phyloP scores from a whole-genome alignment of 2,797 vertebrate genomes.

The Pseudotriccus pelzelni region DNA sequence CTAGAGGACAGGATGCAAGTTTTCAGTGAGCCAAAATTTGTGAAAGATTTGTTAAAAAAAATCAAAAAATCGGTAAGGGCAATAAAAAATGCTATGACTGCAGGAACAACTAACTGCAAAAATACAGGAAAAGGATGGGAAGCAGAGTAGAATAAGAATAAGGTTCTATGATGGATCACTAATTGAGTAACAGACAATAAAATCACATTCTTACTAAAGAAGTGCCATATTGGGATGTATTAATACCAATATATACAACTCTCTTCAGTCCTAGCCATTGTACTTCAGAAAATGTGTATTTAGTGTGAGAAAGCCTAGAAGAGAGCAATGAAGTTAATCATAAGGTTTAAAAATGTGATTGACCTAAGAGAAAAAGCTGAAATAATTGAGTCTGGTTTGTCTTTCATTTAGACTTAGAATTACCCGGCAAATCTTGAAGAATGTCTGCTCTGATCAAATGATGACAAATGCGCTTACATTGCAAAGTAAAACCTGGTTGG shows the following conservation, averaged over 20 bases:
- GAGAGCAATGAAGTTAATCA: not conserved
- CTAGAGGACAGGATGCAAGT: not conserved
- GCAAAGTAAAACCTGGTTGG: not conserved
- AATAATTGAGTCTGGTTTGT: not conserved
- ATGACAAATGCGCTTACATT: not conserved
- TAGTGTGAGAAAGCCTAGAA: not conserved
- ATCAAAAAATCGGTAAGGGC: rapidly evolving
- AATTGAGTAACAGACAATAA: not conserved
- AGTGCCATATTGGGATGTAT: not conserved
- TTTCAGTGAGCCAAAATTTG: not conserved
- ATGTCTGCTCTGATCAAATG: not conserved
- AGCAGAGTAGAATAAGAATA: not conserved
- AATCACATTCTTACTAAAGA: not conserved
- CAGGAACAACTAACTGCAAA: not conserved
- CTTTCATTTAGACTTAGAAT: not conserved
- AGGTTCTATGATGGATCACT: not conserved
- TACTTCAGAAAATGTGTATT: not conserved
- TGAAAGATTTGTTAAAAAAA: not conserved
- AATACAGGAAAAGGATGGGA: not conserved
- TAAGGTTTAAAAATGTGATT: not conserved
- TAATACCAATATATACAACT: not conserved
- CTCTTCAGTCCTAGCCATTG: not conserved
- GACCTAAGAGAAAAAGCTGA: not conserved
- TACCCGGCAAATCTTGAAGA: not conserved
- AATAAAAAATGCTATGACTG: not conserved